A percentile compares a stretch with the other conserved stretches of the same genome.
phyloP scores from a whole-genome alignment of 23 tunicate species.

The Halocynthia roretzi region DNA sequence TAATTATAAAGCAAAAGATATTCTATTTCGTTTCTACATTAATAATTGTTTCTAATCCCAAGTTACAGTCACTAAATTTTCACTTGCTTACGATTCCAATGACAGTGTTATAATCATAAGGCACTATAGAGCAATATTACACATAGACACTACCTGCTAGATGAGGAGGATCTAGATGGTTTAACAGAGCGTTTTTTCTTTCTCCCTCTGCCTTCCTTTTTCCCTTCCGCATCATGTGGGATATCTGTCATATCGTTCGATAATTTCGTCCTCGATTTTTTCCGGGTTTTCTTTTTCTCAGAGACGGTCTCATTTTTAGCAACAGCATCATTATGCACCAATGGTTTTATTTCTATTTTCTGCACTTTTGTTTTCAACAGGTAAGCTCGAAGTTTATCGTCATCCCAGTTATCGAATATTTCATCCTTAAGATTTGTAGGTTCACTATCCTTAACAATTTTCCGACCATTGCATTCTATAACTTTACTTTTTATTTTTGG shows the following conservation, averaged over 20 bases:
- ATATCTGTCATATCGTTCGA: not conserved
- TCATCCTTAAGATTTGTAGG: not conserved
- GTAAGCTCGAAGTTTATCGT: constrained; percentile 22
- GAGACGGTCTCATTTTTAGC: not conserved
- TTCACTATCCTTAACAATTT: not conserved
- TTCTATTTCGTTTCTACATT: too few relatives aligned
- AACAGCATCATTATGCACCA: not conserved
- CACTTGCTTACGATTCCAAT: too few relatives aligned
- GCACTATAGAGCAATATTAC: too few relatives aligned
- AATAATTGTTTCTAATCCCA: not conserved
- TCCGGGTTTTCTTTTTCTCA: not conserved
- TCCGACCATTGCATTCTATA: not conserved
- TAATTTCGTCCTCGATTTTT: constrained; percentile 1
- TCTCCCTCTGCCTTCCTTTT: not conserved
- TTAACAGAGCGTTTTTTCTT: constrained; percentile 7
- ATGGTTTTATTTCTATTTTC: not conserved
- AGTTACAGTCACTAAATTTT: too few relatives aligned
- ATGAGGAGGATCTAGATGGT: not conserved
- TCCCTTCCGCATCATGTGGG: too few relatives aligned
- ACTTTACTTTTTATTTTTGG: not conserved
- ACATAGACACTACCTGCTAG: not conserved
- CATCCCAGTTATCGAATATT: constrained; percentile 25
- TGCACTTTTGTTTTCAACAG: constrained; percentile 23
- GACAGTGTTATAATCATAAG: too few relatives aligned
- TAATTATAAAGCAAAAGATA: too few relatives aligned